Evolutionary conservation across 2,797 vertebrate species (phyloP).

Genomic region (Syngnathus acus): DNA sequence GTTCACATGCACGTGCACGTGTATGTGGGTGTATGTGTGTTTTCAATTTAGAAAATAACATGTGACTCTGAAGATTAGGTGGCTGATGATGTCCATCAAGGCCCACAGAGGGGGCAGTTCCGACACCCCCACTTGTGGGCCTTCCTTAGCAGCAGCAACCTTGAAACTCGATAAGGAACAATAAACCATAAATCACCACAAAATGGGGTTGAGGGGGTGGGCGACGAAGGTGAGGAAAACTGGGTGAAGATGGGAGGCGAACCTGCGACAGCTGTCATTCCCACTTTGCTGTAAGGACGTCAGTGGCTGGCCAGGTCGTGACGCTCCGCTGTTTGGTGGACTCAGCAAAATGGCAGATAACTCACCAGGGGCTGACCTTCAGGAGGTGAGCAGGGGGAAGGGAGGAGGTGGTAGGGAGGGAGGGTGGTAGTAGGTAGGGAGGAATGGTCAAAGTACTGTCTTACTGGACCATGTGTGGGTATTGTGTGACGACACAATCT

Average conservation of each 20-base stretch:
- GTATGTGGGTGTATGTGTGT: background rate
- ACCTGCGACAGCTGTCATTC: constrained; percentile 66
- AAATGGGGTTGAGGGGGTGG: constrained; percentile 20
- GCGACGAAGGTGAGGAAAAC: constrained; percentile 16
- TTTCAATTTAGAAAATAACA: background rate
- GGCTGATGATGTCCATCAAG: background rate
- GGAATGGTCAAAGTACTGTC: background rate
- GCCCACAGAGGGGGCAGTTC: background rate
- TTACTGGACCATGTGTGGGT: background rate
- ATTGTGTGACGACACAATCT: background rate
- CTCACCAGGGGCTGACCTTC: constrained; percentile 62
- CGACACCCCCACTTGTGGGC: constrained; percentile 24
- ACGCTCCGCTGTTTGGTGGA: constrained; percentile 47
- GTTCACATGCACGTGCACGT: too few relatives aligned
- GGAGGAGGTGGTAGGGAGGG: background rate
- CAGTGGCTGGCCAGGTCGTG: constrained; percentile 50
- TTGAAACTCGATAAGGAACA: constrained; percentile 68
- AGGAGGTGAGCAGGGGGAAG: constrained; percentile 11
- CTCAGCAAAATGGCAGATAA: constrained; percentile 67
- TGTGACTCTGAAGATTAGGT: background rate
- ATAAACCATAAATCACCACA: constrained; percentile 68
- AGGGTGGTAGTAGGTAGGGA: background rate
- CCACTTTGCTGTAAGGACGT: constrained; percentile 64
- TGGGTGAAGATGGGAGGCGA: constrained; percentile 5
- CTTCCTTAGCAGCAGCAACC: constrained; percentile 42